Conservation (phyloP, 2,888 invertebrate genomes). For the Rosalia funebris region DNA sequence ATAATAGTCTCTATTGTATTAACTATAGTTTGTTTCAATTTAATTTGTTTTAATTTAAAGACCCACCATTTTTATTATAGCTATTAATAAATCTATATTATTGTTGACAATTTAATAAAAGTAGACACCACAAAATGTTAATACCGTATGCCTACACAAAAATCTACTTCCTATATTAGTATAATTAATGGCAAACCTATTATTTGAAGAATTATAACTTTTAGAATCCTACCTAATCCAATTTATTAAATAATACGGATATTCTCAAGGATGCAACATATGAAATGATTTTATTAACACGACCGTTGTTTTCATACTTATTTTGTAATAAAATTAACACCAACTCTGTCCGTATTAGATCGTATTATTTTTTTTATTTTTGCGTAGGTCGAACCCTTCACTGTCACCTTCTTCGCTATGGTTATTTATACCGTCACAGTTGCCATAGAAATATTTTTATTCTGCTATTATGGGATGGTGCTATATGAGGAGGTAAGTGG, state of each 20-base stretch:
- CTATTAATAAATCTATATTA: too few species aligned
- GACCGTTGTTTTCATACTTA: background rate
- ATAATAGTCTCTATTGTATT: too few species aligned
- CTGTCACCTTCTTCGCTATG: constrained; percentile 63
- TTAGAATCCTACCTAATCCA: too few species aligned
- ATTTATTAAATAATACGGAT: too few species aligned
- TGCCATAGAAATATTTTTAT: constrained; percentile 64
- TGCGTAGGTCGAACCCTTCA: constrained; percentile 41
- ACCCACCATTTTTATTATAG: too few species aligned
- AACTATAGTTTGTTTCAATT: too few species aligned
- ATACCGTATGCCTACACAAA: too few species aligned
- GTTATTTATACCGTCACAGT: constrained; percentile 59
- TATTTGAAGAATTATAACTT: background rate
- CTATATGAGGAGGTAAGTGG: constrained; percentile 64
- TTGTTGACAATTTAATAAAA: too few species aligned
- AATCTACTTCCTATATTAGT: too few species aligned
- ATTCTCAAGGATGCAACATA: background rate
- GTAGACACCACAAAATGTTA: too few species aligned
- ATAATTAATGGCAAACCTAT: background rate
- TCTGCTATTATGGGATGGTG: constrained; percentile 66
- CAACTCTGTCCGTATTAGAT: background rate
- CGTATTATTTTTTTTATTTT: constrained; percentile 12
- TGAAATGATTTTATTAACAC: background rate
- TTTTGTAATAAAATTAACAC: background rate
- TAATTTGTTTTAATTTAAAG: too few species aligned